phyloP scores from a whole-genome alignment of 2,888 invertebrate genomes.

The Dioctria linearis region DNA sequence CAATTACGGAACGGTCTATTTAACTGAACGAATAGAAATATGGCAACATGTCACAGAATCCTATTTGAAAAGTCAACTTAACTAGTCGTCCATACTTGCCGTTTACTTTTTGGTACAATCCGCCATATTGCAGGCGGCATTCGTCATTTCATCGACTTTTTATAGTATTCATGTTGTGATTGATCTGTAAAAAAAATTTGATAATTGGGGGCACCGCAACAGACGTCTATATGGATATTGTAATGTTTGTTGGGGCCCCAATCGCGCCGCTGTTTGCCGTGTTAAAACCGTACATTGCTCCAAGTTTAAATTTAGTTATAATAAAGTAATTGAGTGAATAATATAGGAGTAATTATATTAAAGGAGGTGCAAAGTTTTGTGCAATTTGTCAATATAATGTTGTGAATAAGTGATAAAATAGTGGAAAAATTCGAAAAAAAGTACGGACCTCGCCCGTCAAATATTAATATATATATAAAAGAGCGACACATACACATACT shows the following conservation, averaged over 20 bases:
- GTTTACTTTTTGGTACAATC: conserved; percentile 56
- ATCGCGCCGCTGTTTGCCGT: conserved; percentile 60
- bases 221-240: conserved; percentile 62
- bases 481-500: conserved; percentile 43
- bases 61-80: conserved; percentile 33
- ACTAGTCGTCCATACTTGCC: conserved; percentile 49
- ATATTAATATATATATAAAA: conserved; percentile 56
- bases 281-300: conserved; percentile 51
- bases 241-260: conserved; percentile 63
- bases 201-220: conserved; percentile 62
- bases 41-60: conserved; percentile 27
- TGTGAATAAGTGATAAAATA: conserved; percentile 44
- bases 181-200: conserved; percentile 57
- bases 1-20: background rate
- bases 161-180: conserved; percentile 62
- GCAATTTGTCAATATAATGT: conserved; percentile 26
- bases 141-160: conserved; percentile 62
- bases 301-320: conserved; percentile 51
- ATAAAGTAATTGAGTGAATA: conserved; percentile 21
- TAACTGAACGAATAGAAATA: conserved; percentile 15
- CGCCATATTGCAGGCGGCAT: conserved; percentile 64
- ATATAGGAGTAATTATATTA: conserved; percentile 18
- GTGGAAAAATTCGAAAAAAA: conserved; percentile 34
- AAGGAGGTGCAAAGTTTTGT: conserved; percentile 24
- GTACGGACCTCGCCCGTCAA: conserved; percentile 69